A percentile compares a stretch with the other conserved stretches of the same genome.
Conservation (phyloP, 2,888 invertebrate species). For the Harmothoe impar region DNA sequence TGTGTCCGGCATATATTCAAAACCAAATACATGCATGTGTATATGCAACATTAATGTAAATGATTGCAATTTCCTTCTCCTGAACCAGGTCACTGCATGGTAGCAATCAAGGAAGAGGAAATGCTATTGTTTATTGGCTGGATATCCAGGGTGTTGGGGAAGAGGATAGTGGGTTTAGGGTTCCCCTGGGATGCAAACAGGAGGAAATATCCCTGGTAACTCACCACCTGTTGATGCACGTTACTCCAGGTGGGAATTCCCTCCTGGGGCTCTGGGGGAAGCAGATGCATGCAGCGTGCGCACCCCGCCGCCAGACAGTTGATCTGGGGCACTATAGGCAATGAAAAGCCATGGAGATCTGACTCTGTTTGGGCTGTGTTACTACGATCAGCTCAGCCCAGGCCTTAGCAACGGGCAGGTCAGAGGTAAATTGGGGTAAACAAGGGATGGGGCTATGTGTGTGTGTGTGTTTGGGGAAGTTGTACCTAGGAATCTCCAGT, state of each 20-base stretch:
- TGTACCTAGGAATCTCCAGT: too few species aligned
- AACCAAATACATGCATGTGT: too few species aligned
- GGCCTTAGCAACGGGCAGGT: too few species aligned
- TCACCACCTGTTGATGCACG: not conserved
- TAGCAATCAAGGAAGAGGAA: constrained; percentile 23
- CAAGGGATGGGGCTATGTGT: too few species aligned
- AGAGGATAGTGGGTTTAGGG: not conserved
- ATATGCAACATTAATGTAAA: too few species aligned
- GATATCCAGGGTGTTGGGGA: not conserved
- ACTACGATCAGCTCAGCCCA: not conserved
- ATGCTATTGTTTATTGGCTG: not conserved
- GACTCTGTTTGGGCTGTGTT: not conserved
- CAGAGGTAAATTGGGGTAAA: too few species aligned
- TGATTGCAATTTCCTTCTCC: too few species aligned
- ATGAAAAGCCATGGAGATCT: not conserved
- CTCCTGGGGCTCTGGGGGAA: constrained; percentile 12
- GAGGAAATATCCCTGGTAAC: constrained; percentile 1
- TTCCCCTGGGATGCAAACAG: constrained; percentile 4
- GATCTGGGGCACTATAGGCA: too few species aligned
- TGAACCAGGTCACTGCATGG: too few species aligned
- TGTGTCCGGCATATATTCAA: too few species aligned
- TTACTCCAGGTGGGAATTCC: not conserved
- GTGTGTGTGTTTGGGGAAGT: too few species aligned
- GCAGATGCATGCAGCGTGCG: not conserved
- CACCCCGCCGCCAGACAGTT: not conserved